A percentile compares a stretch with the other conserved stretches of the same genome.
These are phyloP conservation scores for Coturnix japonica DNA, from an alignment of 2,113 vertebrate species.

Conservation along the genomic window DNA sequence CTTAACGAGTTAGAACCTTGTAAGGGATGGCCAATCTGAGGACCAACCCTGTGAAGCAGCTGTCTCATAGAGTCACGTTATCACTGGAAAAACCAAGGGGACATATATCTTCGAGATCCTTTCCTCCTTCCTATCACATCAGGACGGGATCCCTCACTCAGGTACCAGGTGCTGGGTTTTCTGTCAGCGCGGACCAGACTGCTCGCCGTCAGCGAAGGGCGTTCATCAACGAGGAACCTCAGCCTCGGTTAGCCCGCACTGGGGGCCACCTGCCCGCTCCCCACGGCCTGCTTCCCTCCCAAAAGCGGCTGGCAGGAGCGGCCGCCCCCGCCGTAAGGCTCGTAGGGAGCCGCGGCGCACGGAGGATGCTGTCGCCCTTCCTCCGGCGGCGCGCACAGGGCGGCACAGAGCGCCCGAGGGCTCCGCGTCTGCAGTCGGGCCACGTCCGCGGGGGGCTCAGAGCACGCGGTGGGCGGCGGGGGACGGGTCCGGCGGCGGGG, in stretches of 20 bases:
- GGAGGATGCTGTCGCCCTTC: too few relatives aligned
- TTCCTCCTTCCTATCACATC: neutral
- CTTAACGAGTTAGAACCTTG: neutral
- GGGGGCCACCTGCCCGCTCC: neutral
- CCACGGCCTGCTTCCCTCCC: neutral
- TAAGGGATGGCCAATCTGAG: neutral
- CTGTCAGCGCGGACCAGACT: neutral
- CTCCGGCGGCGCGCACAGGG: too few relatives aligned
- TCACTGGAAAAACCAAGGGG: neutral
- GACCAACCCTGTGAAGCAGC: neutral
- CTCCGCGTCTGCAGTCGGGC: too few relatives aligned
- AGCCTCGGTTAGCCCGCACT: neutral
- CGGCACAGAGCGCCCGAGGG: too few relatives aligned
- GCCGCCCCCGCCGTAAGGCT: too few relatives aligned
- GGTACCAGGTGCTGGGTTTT: neutral
- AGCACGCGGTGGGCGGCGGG: too few relatives aligned
- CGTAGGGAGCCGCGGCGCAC: too few relatives aligned
- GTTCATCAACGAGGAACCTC: neutral
- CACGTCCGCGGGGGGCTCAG: too few relatives aligned
- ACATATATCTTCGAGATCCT: neutral
- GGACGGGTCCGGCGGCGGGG: too few relatives aligned
- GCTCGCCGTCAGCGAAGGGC: neutral
- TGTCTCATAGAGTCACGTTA: neutral
- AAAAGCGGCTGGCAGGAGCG: neutral
- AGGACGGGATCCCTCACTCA: neutral